These are phyloP conservation scores for Stegana nigrithorax DNA, from an alignment of 2,888 invertebrate genomes.

Conservation along the genomic window DNA sequence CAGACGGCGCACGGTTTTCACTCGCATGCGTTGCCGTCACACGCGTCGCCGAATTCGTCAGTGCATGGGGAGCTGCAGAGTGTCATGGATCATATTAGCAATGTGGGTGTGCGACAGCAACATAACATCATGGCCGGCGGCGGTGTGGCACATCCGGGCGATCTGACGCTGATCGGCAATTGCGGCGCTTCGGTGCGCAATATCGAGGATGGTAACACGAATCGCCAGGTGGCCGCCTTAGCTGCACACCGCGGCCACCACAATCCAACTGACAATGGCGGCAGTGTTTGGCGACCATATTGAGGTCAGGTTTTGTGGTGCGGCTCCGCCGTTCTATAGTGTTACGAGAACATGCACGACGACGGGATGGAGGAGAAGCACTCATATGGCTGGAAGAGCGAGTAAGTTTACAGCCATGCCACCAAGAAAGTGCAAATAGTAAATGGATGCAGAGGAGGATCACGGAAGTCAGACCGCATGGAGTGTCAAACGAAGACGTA, in stretches of 20 bases:
- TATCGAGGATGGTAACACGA: slow-evolving; percentile 66
- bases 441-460: too few species aligned
- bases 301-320: slow-evolving; percentile 70
- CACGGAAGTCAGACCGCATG: too few species aligned
- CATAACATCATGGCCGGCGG: slow-evolving; percentile 70
- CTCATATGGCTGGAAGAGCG: slow-evolving; percentile 28
- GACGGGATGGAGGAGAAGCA: slow-evolving; percentile 46
- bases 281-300: slow-evolving; percentile 84
- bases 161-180: slow-evolving; percentile 67
- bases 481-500: too few species aligned
- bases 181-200: slow-evolving; percentile 68
- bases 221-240: slow-evolving; percentile 67
- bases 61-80: slow-evolving; percentile 79
- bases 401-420: too few species aligned
- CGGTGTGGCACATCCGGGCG: slow-evolving; percentile 65
- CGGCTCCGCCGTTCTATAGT: slow-evolving; percentile 67
- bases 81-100: slow-evolving; percentile 82
- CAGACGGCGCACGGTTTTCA: slow-evolving; percentile 80
- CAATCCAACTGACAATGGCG: slow-evolving; percentile 70
- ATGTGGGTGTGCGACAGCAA: slow-evolving; percentile 72
- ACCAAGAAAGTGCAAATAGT: too few species aligned
- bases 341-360: slow-evolving; percentile 57
- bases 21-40: slow-evolving; percentile 75
- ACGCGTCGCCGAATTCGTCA: slow-evolving; percentile 72
- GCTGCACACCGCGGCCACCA: slow-evolving; percentile 68